phyloP scores from a whole-genome alignment of 2,113 vertebrate genomes.

The Sterna hirundo region DNA sequence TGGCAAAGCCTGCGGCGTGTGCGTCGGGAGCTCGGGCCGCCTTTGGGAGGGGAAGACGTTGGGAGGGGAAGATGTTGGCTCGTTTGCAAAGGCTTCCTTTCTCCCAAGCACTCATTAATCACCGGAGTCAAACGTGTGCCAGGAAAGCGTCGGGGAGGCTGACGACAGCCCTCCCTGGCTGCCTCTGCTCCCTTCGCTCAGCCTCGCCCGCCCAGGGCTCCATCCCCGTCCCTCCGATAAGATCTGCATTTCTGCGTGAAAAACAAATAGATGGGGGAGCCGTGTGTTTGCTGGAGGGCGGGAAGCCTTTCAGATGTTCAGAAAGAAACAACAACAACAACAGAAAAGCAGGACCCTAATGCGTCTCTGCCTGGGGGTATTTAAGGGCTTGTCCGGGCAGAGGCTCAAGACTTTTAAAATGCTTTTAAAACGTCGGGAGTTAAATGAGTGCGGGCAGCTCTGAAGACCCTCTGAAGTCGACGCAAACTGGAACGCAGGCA shows the following conservation, averaged over 20 bases:
- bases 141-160: not conserved
- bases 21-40: not conserved
- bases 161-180: not conserved
- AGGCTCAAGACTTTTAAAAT: not conserved
- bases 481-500: too few relatives aligned
- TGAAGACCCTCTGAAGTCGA: not conserved
- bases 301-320: not conserved
- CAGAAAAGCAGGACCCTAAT: not conserved
- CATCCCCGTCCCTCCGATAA: not conserved
- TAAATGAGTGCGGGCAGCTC: not conserved
- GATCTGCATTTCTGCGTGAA: not conserved
- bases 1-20: not conserved
- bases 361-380: not conserved
- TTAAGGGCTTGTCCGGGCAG: not conserved
- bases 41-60: not conserved
- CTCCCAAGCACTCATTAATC: conserved; percentile 30
- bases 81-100: conserved; percentile 26
- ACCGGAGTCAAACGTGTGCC: not conserved
- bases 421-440: not conserved
- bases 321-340: not conserved
- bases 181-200: not conserved
- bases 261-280: not conserved
- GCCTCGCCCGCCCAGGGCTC: not conserved
- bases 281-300: not conserved
- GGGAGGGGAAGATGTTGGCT: conserved; percentile 28